Conservation (phyloP, 2,113 vertebrate genomes). For the Takifugu flavidus region DNA sequence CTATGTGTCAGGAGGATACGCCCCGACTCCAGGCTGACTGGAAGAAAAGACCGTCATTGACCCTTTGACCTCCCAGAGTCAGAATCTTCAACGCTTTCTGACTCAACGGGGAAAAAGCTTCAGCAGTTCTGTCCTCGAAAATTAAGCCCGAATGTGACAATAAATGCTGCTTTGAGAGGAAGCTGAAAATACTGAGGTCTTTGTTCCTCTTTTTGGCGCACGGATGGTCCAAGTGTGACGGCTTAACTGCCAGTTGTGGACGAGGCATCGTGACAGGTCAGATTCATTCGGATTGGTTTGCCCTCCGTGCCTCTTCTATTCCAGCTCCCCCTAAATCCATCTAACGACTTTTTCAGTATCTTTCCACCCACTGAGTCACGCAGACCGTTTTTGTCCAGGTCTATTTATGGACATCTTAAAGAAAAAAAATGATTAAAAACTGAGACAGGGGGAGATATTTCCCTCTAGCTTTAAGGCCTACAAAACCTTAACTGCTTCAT, state of each 20-base stretch:
- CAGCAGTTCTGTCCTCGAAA: constrained; percentile 13
- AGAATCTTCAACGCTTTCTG: constrained; percentile 4
- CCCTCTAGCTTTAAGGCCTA: constrained; percentile 49
- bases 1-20: too few relatives aligned
- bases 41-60: too few relatives aligned
- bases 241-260: constrained; percentile 36
- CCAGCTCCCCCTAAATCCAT: constrained; percentile 4
- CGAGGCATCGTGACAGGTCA: constrained; percentile 43
- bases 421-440: constrained; percentile 62
- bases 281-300: constrained; percentile 12
- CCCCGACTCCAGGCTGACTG: too few relatives aligned
- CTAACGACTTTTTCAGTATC: constrained; percentile 6
- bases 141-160: constrained; percentile 46
- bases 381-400: constrained; percentile 57
- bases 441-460: constrained; percentile 41
- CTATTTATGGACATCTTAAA: constrained; percentile 65
- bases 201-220: constrained; percentile 10
- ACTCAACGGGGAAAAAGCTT: constrained; percentile 25
- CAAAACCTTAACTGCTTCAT: constrained; percentile 57
- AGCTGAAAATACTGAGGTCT: constrained; percentile 31
- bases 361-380: constrained; percentile 46
- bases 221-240: constrained; percentile 43
- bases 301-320: constrained; percentile 21
- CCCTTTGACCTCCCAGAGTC: too few relatives aligned
- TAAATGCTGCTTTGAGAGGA: constrained; percentile 49